Evolutionary conservation across 1,140 invertebrate species (phyloP).

Genomic region (Chrysomallon squamiferum): DNA sequence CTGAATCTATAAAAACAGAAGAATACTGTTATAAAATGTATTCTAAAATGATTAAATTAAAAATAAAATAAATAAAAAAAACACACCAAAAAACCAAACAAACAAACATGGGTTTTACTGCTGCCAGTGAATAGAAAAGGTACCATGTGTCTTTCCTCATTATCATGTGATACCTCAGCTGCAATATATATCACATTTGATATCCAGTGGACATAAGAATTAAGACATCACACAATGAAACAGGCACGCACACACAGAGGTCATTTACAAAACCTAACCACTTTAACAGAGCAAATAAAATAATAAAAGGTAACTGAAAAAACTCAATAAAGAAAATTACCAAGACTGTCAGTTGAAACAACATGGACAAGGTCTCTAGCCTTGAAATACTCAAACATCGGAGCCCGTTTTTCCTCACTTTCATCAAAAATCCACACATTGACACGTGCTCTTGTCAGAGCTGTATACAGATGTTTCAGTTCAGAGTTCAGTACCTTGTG

Average conservation of each 20-base stretch:
- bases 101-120: not conserved
- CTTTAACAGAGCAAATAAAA: not conserved
- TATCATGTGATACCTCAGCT: not conserved
- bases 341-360: constrained; percentile 5
- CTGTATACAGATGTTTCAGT: constrained; percentile 54
- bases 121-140: not conserved
- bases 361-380: constrained; percentile 32
- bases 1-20: no score
- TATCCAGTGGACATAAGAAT: no score
- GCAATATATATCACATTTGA: not conserved
- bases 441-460: constrained; percentile 47
- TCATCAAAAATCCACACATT: constrained; percentile 60
- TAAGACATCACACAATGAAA: not conserved
- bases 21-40: no score
- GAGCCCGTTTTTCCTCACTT: constrained; percentile 42
- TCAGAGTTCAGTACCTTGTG: constrained; percentile 59
- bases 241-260: not conserved
- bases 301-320: not conserved
- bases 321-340: not conserved
- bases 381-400: constrained; percentile 58
- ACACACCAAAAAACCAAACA: not conserved
- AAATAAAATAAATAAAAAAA: not conserved
- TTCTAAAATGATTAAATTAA: constrained; percentile 4
- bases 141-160: not conserved
- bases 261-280: not conserved